phyloP scores from a whole-genome alignment of 2,888 invertebrate genomes.

The Luffia ferchaultella region DNA sequence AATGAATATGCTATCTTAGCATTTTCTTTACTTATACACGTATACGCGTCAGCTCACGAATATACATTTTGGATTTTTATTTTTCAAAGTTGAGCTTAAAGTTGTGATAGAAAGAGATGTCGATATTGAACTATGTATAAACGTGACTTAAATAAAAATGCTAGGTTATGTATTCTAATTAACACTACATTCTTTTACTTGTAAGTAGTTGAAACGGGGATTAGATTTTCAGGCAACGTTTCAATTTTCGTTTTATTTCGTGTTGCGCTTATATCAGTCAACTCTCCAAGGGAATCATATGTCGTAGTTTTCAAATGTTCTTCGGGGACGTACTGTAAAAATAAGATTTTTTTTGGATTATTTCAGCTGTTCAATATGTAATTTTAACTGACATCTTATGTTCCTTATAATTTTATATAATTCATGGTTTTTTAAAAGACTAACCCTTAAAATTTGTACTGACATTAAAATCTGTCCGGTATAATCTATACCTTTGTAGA shows the following conservation, averaged over 20 bases:
- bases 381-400: too few relatives aligned
- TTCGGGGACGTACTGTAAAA: conserved; percentile 32
- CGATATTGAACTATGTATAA: too few relatives aligned
- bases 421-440: too few relatives aligned
- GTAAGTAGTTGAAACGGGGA: conserved; percentile 32
- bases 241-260: conserved; percentile 21
- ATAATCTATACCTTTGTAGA: conserved; percentile 34
- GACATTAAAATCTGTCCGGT: conserved; percentile 59
- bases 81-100: too few relatives aligned
- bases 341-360: not conserved
- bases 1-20: too few relatives aligned
- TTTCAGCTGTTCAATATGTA: too few relatives aligned
- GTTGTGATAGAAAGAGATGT: too few relatives aligned
- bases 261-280: conserved; percentile 15
- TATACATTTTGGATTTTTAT: not conserved
- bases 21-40: too few relatives aligned
- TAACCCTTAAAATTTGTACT: conserved; percentile 45
- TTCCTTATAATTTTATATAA: too few relatives aligned
- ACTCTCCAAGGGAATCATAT: conserved; percentile 26
- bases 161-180: too few relatives aligned
- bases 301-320: conserved; percentile 31
- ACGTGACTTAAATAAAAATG: too few relatives aligned
- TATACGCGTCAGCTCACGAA: too few relatives aligned
- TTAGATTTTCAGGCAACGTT: conserved; percentile 27
- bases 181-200: conserved; percentile 25